Base-by-base conservation (phyloP, 2,888 invertebrate species). In the Archaeoteleia sp. region DNA sequence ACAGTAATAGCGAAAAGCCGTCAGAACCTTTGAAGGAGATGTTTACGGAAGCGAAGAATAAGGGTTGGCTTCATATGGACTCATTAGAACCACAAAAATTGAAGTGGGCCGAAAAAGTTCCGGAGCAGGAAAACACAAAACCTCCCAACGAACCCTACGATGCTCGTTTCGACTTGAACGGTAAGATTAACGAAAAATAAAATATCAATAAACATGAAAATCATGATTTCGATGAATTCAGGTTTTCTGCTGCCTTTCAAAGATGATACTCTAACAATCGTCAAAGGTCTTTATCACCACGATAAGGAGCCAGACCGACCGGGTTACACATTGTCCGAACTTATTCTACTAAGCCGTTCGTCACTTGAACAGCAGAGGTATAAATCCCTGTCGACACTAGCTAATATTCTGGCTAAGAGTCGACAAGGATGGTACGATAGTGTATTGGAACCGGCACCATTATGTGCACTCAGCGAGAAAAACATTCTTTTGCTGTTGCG, bases 261-360 rank as follows among this genome's bases (percentile, higher is more conserved):
- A 30, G 87, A 90, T 35, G 90, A 91, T 39, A 88, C 85, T 67
- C 86, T 86, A 68, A 89, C 87, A 45, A 77, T 87, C 57, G 87
- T 88, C 0, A 89, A 91, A 75, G 92, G 91, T 30, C 87, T 98
- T 9, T 96, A 95, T 85, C 94, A 97, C 84, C 98, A 98, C 85
- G 97, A 97, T 0, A 93, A 95, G 71, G 97, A 98, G 83, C 93
- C 96, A 4, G 93, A 92, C 66, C 88, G 95, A 65, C 94, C 97
- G 1, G 97, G 97, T 0, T 98, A 97, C 84, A 92, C 95, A 0
- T 83, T 98, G 7, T 93, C 93, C 72, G 98, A 98, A 86, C 84
- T 97, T 0, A 91, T 97, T 75, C 92, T 93, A 67, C 86, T 97
- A 1, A 90, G 92, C 63, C 88, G 90, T 51, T 93, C 94, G 0